Percentiles rank a stretch among this genome's conserved stretches.
These are phyloP conservation scores for Adelognathus sp. DNA, from an alignment of 2,888 invertebrate species.

Conservation along the genomic window DNA sequence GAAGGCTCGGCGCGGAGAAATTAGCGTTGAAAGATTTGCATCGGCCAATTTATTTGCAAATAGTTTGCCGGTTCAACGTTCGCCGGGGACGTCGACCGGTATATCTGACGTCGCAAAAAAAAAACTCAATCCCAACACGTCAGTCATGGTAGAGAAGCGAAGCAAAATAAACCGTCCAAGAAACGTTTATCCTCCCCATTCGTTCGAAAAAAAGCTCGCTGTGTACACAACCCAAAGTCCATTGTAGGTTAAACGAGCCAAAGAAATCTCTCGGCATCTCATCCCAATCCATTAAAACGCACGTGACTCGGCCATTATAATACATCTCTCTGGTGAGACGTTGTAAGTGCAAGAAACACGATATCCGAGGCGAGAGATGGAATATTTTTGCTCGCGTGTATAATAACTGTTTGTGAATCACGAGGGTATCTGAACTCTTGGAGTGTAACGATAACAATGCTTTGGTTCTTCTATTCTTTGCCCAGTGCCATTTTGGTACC, in stretches of 20 bases:
- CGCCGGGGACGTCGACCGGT: background rate
- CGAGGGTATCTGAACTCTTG: background rate
- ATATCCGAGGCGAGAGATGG: background rate
- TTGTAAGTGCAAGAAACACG: conserved; percentile 18
- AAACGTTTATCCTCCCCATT: background rate
- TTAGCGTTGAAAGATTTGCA: conserved; percentile 63
- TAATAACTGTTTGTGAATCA: background rate
- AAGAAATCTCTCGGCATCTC: background rate
- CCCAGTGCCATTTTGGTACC: too few relatives aligned
- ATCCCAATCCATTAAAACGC: conserved; percentile 48
- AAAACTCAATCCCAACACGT: conserved; percentile 40
- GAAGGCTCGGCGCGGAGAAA: conserved; percentile 18
- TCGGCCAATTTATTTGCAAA: conserved; percentile 70
- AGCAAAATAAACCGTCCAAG: background rate
- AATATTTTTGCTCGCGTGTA: background rate
- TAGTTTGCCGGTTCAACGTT: conserved; percentile 47
- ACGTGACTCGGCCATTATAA: conserved; percentile 45
- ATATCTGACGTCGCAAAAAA: conserved; percentile 19
- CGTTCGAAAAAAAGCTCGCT: background rate
- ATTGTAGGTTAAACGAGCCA: background rate
- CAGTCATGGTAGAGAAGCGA: conserved; percentile 29
- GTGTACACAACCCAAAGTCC: background rate
- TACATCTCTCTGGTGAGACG: background rate
- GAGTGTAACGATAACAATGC: background rate
- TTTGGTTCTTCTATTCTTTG: too few relatives aligned